A percentile compares a stretch with the other conserved stretches of the same genome.
phyloP scores from a whole-genome alignment of 2,888 invertebrate species.

The Tetheella fluctuosa region DNA sequence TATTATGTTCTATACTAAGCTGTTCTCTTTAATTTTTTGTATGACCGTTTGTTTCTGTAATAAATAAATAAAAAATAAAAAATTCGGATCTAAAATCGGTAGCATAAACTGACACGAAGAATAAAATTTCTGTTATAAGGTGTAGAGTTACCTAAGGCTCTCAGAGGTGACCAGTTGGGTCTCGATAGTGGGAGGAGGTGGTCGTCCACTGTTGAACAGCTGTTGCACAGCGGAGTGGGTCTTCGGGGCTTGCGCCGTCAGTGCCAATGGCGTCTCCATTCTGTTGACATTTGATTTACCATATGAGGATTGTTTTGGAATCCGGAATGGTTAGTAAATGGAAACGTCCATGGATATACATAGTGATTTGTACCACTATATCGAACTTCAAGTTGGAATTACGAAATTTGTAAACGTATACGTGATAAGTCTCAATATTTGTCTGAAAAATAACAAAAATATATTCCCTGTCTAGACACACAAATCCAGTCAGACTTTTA shows the following conservation, averaged over 20 bases:
- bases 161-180: constrained; percentile 88
- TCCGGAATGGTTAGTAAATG: too few relatives aligned
- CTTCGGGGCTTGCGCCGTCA: constrained; percentile 70
- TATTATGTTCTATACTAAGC: too few relatives aligned
- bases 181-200: constrained; percentile 83
- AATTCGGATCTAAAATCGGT: too few relatives aligned
- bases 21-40: too few relatives aligned
- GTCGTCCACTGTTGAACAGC: constrained; percentile 89
- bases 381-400: background rate
- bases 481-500: background rate
- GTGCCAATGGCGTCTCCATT: constrained; percentile 68
- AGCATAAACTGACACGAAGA: too few relatives aligned
- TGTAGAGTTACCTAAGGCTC: constrained; percentile 82
- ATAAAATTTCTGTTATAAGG: background rate
- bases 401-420: too few relatives aligned
- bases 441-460: background rate
- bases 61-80: too few relatives aligned
- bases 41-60: too few relatives aligned
- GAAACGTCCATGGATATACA: too few relatives aligned
- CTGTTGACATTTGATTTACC: constrained; percentile 37
- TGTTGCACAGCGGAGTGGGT: constrained; percentile 93
- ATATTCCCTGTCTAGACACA: background rate
- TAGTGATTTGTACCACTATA: too few relatives aligned
- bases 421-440: background rate
- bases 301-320: too few relatives aligned